Evolutionary conservation across 2,888 invertebrate species (phyloP).

Genomic region (Acanthacorydalis orientalis): DNA sequence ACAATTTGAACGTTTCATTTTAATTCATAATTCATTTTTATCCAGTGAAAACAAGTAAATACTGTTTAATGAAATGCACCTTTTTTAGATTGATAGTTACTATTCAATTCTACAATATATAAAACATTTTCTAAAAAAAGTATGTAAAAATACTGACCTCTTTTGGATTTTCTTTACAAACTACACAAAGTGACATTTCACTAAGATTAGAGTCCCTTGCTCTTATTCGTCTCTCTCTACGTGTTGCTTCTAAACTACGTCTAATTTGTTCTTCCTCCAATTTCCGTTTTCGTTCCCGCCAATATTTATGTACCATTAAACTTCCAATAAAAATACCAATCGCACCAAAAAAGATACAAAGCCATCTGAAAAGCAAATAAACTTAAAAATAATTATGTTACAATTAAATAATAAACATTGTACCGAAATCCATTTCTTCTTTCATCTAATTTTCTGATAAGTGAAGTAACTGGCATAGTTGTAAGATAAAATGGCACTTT

Average conservation of each 20-base stretch:
- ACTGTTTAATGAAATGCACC: no score
- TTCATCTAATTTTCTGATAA: conserved; percentile 55
- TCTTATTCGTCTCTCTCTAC: conserved; percentile 45
- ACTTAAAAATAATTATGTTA: background rate
- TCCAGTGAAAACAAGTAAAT: no score
- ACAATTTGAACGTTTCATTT: no score
- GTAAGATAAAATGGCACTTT: conserved; percentile 56
- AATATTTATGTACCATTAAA: conserved; percentile 30
- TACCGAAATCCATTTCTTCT: conserved; percentile 53
- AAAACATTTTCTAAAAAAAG: no score
- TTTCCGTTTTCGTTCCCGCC: conserved; percentile 31
- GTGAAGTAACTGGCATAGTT: conserved; percentile 55
- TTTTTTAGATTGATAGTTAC: no score
- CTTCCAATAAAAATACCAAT: conserved; percentile 34
- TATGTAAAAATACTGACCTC: conserved; percentile 33
- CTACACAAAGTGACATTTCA: conserved; percentile 55
- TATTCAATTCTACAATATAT: no score
- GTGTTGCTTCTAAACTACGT: conserved; percentile 43
- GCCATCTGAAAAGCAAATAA: conserved; percentile 22
- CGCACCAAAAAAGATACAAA: conserved; percentile 35
- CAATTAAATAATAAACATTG: conserved; percentile 9
- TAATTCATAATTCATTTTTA: no score
- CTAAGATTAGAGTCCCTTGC: conserved; percentile 43
- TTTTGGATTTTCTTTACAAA: conserved; percentile 71
- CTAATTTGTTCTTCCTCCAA: conserved; percentile 39